These are phyloP conservation scores for Epinephelus moara DNA, from an alignment of 2,113 vertebrate species.

Conservation along the genomic window DNA sequence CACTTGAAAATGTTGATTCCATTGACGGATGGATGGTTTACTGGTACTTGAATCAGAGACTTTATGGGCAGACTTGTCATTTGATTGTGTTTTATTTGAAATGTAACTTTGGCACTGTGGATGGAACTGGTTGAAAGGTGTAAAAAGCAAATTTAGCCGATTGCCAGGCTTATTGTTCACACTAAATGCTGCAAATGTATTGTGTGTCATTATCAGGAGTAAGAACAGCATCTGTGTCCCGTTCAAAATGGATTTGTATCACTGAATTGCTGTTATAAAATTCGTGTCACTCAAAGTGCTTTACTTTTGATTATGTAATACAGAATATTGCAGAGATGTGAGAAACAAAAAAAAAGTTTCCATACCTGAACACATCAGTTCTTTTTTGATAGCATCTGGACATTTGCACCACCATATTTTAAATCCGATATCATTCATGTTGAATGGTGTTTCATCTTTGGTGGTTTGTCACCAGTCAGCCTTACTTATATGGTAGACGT, in stretches of 20 bases:
- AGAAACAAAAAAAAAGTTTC: constrained; percentile 24
- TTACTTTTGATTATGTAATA: constrained; percentile 29
- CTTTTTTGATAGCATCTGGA: constrained; percentile 2
- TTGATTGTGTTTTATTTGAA: constrained; percentile 27
- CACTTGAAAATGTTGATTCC: constrained; percentile 54
- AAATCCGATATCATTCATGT: constrained; percentile 71
- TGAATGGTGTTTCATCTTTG: constrained; percentile 68
- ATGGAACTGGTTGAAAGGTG: neutral
- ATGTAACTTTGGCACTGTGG: neutral
- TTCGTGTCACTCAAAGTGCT: constrained; percentile 48
- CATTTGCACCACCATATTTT: constrained; percentile 45
- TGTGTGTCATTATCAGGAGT: neutral
- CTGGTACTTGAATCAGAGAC: neutral
- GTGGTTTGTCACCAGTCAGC: constrained; percentile 63
- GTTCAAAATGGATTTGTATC: constrained; percentile 43
- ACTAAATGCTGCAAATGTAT: constrained; percentile 27
- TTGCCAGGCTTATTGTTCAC: constrained; percentile 5
- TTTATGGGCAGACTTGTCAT: constrained; percentile 1
- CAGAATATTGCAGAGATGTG: constrained; percentile 9
- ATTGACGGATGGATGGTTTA: constrained; percentile 38
- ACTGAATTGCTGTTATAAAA: constrained; percentile 14
- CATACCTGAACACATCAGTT: constrained; percentile 23
- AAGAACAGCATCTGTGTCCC: constrained; percentile 40
- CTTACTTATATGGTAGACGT: constrained; percentile 42
- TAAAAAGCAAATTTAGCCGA: constrained; percentile 18